A percentile compares a stretch with the other conserved stretches of the same genome.
These are phyloP conservation scores for Porites evermanni DNA, from an alignment of 92 coral and sea anemone species.

Conservation along the genomic window DNA sequence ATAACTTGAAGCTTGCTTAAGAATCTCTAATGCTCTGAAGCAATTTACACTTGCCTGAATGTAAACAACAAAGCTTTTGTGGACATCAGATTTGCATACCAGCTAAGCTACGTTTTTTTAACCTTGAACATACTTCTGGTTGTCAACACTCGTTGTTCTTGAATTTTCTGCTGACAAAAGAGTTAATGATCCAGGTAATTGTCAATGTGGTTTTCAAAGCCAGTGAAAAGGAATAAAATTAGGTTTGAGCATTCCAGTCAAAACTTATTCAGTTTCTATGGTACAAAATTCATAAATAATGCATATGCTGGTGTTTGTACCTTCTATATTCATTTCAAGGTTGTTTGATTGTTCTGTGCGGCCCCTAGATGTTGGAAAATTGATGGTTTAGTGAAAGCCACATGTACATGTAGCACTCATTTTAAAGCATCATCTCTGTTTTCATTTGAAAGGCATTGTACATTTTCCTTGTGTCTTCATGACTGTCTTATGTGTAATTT, in stretches of 20 bases:
- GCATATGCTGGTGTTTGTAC: constrained; percentile 33
- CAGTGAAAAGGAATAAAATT: background rate
- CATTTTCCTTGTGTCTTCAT: background rate
- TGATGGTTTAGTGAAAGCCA: background rate
- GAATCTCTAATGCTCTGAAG: constrained; percentile 4
- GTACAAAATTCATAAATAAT: constrained; percentile 41
- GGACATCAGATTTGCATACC: constrained; percentile 43
- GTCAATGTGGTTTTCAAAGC: background rate
- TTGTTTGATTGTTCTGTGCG: constrained; percentile 31
- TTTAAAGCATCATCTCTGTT: background rate
- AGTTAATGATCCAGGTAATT: background rate
- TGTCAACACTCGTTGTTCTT: background rate
- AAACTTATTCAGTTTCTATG: constrained; percentile 38
- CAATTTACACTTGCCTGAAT: constrained; percentile 34
- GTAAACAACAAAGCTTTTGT: constrained; percentile 19
- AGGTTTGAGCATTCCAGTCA: constrained; percentile 33
- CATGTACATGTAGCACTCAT: background rate
- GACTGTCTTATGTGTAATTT: background rate
- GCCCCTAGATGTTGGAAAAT: background rate
- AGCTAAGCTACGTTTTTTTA: constrained; percentile 1
- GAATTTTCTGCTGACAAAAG: background rate
- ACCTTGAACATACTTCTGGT: constrained; percentile 1
- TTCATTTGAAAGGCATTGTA: background rate
- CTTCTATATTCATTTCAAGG: constrained; percentile 9
- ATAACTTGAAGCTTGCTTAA: constrained; percentile 21